Conservation (phyloP, 2,888 invertebrate species). For the Tridacna gigas region DNA sequence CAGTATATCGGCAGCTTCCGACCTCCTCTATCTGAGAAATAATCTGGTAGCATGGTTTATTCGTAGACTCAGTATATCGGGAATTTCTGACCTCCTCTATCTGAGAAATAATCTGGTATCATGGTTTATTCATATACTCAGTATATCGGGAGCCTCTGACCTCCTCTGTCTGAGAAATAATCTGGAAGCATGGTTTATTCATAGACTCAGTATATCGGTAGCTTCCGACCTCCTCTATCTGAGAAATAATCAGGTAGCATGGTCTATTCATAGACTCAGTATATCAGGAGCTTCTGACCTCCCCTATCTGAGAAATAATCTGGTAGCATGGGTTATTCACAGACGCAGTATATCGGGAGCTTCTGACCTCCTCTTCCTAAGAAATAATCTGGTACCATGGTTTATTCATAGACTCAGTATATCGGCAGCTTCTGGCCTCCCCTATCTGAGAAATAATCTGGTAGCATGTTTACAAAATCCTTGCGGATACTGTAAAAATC, state of each 20-base stretch:
- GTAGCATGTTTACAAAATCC: slow-evolving; percentile 16
- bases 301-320: background rate
- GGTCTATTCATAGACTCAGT: too few relatives aligned
- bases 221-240: background rate
- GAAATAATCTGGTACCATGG: slow-evolving; percentile 12
- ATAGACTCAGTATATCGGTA: too few relatives aligned
- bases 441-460: slow-evolving; percentile 3
- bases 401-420: background rate
- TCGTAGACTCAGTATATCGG: too few relatives aligned
- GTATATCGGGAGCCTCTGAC: background rate
- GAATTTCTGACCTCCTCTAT: background rate
- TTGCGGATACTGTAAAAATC: background rate
- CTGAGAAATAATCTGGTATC: slow-evolving; percentile 7
- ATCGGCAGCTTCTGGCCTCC: background rate
- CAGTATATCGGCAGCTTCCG: too few relatives aligned
- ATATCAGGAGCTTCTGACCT: background rate
- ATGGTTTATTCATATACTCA: background rate
- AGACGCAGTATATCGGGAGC: too few relatives aligned
- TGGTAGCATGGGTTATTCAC: slow-evolving; percentile 4
- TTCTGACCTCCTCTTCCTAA: background rate
- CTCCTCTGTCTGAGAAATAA: background rate
- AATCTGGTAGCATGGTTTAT: slow-evolving; percentile 13
- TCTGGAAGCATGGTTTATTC: slow-evolving; percentile 12
- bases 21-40: background rate
- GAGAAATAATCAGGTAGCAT: slow-evolving; percentile 10